Conservation (phyloP, 2,797 vertebrate genomes). For the Iguana delicatissima region DNA sequence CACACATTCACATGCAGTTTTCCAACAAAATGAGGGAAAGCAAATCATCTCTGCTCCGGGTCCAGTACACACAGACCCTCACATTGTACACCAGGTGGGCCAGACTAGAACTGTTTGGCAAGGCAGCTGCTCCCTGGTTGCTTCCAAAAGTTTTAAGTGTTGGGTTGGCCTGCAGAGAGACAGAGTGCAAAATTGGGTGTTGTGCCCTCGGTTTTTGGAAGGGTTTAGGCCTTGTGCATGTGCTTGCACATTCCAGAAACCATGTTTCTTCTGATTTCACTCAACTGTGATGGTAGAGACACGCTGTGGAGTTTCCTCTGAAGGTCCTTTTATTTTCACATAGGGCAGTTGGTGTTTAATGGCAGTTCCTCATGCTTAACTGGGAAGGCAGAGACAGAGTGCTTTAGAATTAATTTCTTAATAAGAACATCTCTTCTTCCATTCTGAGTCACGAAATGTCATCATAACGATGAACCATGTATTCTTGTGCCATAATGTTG, state of each 20-base stretch:
- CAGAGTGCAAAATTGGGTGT: not conserved
- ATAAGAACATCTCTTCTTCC: conserved; percentile 39
- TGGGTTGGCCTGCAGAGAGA: not conserved
- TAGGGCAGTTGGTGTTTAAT: conserved; percentile 56
- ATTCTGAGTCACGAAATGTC: conserved; percentile 21
- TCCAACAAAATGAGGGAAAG: no score
- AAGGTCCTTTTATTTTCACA: conserved; percentile 71
- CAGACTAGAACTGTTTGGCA: not conserved
- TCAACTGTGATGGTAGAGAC: conserved; percentile 48
- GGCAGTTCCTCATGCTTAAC: conserved; percentile 56
- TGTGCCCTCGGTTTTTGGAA: not conserved
- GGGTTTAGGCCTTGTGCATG: not conserved
- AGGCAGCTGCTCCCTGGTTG: not conserved
- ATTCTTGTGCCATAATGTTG: conserved; percentile 66
- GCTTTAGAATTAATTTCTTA: no score
- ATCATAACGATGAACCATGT: conserved; percentile 20
- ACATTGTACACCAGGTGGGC: conserved; percentile 34
- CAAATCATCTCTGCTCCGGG: no score
- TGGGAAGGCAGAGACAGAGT: conserved; percentile 39
- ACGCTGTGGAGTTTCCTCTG: conserved; percentile 41
- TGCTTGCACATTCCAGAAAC: not conserved
- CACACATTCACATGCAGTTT: not conserved
- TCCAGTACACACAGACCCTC: not conserved
- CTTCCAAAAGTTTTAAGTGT: not conserved
- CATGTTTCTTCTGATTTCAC: accelerated